Percentiles rank a stretch among this genome's conserved stretches.
Conservation (phyloP, 23 tunicate species). For the Trididemnum miniatum region DNA sequence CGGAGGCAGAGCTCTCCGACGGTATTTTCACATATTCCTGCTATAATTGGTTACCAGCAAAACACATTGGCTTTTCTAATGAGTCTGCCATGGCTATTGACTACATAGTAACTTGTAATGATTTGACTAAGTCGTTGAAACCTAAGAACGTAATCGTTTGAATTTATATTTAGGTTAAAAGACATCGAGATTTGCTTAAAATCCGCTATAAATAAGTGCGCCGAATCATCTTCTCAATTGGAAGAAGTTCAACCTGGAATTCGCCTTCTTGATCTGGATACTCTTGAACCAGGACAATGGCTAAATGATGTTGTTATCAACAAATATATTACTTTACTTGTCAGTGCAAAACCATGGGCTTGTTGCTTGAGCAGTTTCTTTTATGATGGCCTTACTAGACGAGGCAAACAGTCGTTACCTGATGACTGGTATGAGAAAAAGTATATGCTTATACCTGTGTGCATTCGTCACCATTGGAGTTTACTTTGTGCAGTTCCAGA, state of each 20-base stretch:
- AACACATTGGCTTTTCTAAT: too few species aligned
- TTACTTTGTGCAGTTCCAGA: slow-evolving; percentile 40
- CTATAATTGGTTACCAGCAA: too few species aligned
- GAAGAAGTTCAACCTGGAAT: slow-evolving; percentile 74
- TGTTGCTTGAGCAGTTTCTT: slow-evolving; percentile 79
- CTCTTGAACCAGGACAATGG: slow-evolving; percentile 74
- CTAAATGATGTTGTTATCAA: slow-evolving; percentile 86
- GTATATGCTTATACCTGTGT: slow-evolving; percentile 56
- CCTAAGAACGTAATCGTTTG: neutral
- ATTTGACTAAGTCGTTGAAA: too few species aligned
- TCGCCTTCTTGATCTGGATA: slow-evolving; percentile 46
- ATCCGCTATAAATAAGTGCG: slow-evolving; percentile 27
- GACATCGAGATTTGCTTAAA: slow-evolving; percentile 36
- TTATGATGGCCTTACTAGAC: slow-evolving; percentile 48
- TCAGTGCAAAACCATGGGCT: neutral
- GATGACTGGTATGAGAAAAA: slow-evolving; percentile 41
- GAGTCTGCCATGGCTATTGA: too few species aligned
- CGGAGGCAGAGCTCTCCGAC: too few species aligned
- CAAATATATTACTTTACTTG: slow-evolving; percentile 56
- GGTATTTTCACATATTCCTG: too few species aligned
- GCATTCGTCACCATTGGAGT: slow-evolving; percentile 71
- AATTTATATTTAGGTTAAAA: slow-evolving; percentile 29
- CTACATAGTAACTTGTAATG: too few species aligned
- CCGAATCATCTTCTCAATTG: neutral
- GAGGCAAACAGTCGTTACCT: slow-evolving; percentile 50